Evolutionary conservation across 2,888 invertebrate species (phyloP), one percentile per base, ranked within the genome.

Genomic region (Gerris lacustris): DNA sequence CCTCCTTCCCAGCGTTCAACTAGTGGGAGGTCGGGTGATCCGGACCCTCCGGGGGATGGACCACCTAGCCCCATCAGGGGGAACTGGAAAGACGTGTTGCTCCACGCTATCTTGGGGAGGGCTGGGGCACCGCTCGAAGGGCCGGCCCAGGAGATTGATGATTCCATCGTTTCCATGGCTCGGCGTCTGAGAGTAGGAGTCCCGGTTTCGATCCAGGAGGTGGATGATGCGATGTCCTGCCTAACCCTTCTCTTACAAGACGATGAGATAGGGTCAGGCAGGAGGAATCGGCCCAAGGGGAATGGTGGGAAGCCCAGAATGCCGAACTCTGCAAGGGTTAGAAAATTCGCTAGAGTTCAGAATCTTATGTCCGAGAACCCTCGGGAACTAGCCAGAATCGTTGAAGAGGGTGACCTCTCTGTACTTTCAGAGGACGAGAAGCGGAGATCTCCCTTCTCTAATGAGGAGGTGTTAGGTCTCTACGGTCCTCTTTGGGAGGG

Each of bases 91-190:
- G 11, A 6, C 6, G 11, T 47, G 7, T 47, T 47, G 47, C 11
- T 47, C 6, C 6, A 11, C 6, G 47, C 47, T 7, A 47, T 47
- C 6, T 11, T n/a, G 69, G 64, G 5, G 63, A 44, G 31, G 17
- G 63, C 31, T 69, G 55, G 62, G 62, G 6, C 15, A 9, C n/a
- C 62, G 63, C n/a, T 63, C 63, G n/a, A 64, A 43, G 44, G 44
- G 44, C 4, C 44, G 44, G 5, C n/a, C 9, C 6, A 17, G 44
- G 31, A 47, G 47, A 47, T 47, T n/a, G n/a, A n/a, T n/a, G n/a
- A n/a, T n/a, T n/a, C n/a, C n/a, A n/a, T n/a, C n/a, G n/a, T n/a
- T n/a, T 47, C 47, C 47, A 7, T 6, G 7, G 47, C 47, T 47
- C 47, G 47, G 6, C 6, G 47, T 6, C 6, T 47, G 7, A 47